A percentile compares a stretch with the other conserved stretches of the same genome.
phyloP scores from a whole-genome alignment of 1,140 invertebrate species.

The Drosophila sproati region DNA sequence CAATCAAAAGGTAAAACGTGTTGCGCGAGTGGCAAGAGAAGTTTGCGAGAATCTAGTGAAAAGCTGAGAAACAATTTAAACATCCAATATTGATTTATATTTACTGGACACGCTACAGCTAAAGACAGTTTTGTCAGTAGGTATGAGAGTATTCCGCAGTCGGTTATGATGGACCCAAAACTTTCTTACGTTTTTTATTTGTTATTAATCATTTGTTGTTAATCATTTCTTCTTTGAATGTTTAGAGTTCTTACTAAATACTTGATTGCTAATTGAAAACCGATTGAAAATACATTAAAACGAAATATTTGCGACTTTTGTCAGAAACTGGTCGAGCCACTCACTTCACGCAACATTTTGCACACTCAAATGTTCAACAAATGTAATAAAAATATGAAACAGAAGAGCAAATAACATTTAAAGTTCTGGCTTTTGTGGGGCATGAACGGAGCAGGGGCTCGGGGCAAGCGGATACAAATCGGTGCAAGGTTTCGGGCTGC shows the following conservation, averaged over 20 bases:
- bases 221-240: no score
- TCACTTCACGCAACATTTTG: conserved; percentile 23
- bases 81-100: no score
- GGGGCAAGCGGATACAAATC: not conserved
- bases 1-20: conserved; percentile 1
- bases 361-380: conserved; percentile 66
- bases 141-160: no score
- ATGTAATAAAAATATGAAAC: conserved; percentile 56
- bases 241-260: no score
- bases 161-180: no score
- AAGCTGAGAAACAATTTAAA: not conserved
- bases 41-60: not conserved
- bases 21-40: not conserved
- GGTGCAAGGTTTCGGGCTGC: conserved; percentile 18
- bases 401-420: conserved; percentile 66
- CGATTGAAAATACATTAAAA: no score
- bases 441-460: conserved; percentile 4
- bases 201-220: no score
- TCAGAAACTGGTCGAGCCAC: not conserved
- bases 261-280: no score
- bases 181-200: no score
- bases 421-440: conserved; percentile 56
- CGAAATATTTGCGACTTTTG: no score
- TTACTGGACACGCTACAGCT: no score
- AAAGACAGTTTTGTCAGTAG: no score